phyloP scores from a whole-genome alignment of 2,888 invertebrate species.

The Neoitamus cyanurus region DNA sequence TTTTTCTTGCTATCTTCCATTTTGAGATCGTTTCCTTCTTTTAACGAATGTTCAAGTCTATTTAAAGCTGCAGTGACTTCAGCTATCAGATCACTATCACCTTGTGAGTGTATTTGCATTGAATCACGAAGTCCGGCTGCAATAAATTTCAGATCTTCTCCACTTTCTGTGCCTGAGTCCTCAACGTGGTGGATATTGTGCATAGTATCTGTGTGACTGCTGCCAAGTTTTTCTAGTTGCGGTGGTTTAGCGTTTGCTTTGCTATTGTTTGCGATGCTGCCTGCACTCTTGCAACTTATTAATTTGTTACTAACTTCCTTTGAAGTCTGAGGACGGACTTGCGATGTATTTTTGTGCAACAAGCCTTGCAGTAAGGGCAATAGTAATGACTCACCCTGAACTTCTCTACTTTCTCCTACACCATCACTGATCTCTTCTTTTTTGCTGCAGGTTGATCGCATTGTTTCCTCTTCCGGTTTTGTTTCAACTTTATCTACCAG shows the following conservation, averaged over 20 bases:
- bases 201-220: slow-evolving; percentile 54
- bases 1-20: slow-evolving; percentile 69
- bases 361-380: slow-evolving; percentile 76
- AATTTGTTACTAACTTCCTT: slow-evolving; percentile 38
- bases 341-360: slow-evolving; percentile 66
- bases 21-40: slow-evolving; percentile 68
- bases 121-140: slow-evolving; percentile 68
- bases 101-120: slow-evolving; percentile 67
- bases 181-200: slow-evolving; percentile 65
- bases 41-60: slow-evolving; percentile 79
- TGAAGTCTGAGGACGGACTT: slow-evolving; percentile 25
- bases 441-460: slow-evolving; percentile 40
- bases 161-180: slow-evolving; percentile 77
- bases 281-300: slow-evolving; percentile 45
- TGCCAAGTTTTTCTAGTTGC: slow-evolving; percentile 45
- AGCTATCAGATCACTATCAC: slow-evolving; percentile 74
- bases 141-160: slow-evolving; percentile 74
- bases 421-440: slow-evolving; percentile 20
- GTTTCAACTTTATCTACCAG: slow-evolving; percentile 48
- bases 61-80: slow-evolving; percentile 83
- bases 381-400: slow-evolving; percentile 80
- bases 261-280: slow-evolving; percentile 40
- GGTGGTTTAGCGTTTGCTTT: slow-evolving; percentile 52
- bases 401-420: slow-evolving; percentile 53
- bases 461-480: slow-evolving; percentile 38